Base-by-base conservation (phyloP, 1,140 invertebrate genomes). In the Brachionus plicatilis region DNA sequence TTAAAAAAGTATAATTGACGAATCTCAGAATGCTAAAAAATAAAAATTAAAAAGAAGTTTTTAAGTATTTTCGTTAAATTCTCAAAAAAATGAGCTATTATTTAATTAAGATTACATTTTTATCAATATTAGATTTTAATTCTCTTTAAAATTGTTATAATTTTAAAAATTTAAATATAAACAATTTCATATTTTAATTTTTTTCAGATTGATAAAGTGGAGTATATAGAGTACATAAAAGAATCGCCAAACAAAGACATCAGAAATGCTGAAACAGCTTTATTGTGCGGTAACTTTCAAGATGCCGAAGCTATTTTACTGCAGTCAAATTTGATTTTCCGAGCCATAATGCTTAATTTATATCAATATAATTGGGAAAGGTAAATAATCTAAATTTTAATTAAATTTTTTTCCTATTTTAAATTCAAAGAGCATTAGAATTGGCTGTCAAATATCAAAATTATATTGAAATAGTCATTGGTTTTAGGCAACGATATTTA, bases 141-240 rank as follows among this genome's bases (percentile, higher is more conserved):
- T 65, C n/a, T 27, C 20, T 65, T 27, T 65, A n/a, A 9, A 24
- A 27, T 3, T 37, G 33, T 6, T 6, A 37, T 37, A 6, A 0
- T 37, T 37, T 6, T 0, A 27, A n/a, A 27, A 70, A 33, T 29
- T 47, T 20, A 3, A 84, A 29, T 17, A 43, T 24, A 7, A 14
- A 29, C n/a, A 45, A 80, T 4, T 12, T 70, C n/a, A 66, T 24
- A 85, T 86, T 43, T 33, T 75, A 68, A 29, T 17, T 56, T 33
- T 76, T 33, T 29, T 82, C 91, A 91, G 70, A 93, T 93, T 66
- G 95, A 97, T 87, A 96, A 97, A 92, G 95, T 97, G 0, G 92
- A 93, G 86, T 96, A 95, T 87, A 93, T 97, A 79, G 93, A 94
- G 87, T 92, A 95, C 86, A 93, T 97, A 27, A 94, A 95, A 88